Percentiles rank a stretch among this genome's conserved stretches.
Evolutionary conservation across 2,797 vertebrate genomes (phyloP).

Genomic region (Tenualosa thibaudeaui): DNA sequence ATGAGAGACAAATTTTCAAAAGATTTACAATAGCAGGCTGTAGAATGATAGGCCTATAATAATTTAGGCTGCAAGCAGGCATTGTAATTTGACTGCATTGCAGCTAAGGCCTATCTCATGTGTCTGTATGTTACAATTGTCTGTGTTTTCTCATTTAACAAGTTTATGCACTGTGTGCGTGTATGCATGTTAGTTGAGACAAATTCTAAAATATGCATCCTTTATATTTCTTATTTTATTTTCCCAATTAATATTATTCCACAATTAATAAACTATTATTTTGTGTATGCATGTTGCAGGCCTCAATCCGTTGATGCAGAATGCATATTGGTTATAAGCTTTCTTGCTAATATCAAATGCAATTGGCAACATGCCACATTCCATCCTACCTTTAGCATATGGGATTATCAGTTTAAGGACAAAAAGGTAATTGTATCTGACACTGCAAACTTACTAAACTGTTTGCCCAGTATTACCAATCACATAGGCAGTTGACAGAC

Average conservation of each 20-base stretch:
- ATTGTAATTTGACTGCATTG: not conserved
- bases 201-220: not conserved
- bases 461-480: not conserved
- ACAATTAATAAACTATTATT: not conserved
- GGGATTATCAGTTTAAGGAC: not conserved
- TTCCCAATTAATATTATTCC: not conserved
- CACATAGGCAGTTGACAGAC: not conserved
- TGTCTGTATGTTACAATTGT: not conserved
- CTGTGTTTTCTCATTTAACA: not conserved
- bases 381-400: not conserved
- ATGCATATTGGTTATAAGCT: not conserved
- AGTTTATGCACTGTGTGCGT: not conserved
- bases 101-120: not conserved
- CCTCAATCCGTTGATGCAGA: not conserved
- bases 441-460: not conserved
- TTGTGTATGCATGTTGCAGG: not conserved
- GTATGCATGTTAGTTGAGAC: not conserved
- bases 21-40: not conserved
- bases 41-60: not conserved
- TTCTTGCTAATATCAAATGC: not conserved
- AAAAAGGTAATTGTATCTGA: not conserved
- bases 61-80: no score
- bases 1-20: not conserved
- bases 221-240: not conserved
- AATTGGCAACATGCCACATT: not conserved